Evolutionary conservation across 2,797 vertebrate species (phyloP), one percentile per base, ranked within the genome.

Genomic region (Scarus forsteni): DNA sequence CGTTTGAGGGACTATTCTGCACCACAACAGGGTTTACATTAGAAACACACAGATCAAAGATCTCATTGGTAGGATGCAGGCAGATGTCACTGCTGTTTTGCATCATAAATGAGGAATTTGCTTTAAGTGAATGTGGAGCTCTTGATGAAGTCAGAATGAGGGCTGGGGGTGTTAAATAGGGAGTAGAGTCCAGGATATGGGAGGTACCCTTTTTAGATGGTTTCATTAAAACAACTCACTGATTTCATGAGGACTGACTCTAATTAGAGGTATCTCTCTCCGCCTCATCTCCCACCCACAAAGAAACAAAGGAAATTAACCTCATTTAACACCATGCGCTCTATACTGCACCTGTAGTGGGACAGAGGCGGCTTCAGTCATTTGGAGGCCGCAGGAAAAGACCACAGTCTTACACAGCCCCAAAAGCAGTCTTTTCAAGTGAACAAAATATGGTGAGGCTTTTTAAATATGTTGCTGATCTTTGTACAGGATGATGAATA

Each of bases 11-110:
- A 56, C 65, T 77, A 49, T 69, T 88, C 85, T 90, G 83, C 86
- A 89, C 76, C 86, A 85, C 82, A 85, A 86, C 86, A 86, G 72
- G 60, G 67, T 82, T 85, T 70, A 85, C 77, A 83, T 82, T 72
- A 74, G 81, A 55, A 84, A 66, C 85, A 77, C 66, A 48, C 64
- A 71, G 13, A 55, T 19, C 68, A 48, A 51, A 1, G 51, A 45
- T 79, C 75, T 84, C 67, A 87, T 87, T 89, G 84, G 90, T 58
- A 73, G 83, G 66, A 71, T 53, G 55, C 52, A 55, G 46, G 63
- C 70, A 67, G 66, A 85, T 79, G 82, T 76, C 72, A 66, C 55
- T 52, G 66, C 74, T 53, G 75, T 65, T 83, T 60, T 73, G 79
- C 74, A 70, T 81, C 79, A 69, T 52, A 64, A 84, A 74, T 12